Base-by-base conservation (phyloP, 2,797 vertebrate genomes). In the Agapornis canus region DNA sequence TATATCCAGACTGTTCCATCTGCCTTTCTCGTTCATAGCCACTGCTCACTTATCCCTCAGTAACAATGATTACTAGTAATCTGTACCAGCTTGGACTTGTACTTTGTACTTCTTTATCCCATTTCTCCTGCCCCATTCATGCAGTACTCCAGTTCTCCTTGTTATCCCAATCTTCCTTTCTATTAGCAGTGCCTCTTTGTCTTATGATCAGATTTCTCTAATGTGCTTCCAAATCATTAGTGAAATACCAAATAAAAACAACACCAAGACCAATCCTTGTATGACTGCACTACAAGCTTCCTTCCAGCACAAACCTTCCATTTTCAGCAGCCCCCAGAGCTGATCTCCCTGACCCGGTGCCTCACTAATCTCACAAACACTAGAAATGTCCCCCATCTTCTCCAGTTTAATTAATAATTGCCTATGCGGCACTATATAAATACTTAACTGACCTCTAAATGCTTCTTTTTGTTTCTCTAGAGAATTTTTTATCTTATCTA, bases 341-440 rank as follows among this genome's bases (percentile, higher is more conserved):
- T 63, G 68, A 75, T 82, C 11, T 80, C 68, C 51, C 71, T 71
- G 43, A 66, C 11, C 5, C 27, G 1, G 3, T 63, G 13, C 32
- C 51, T 87, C 75, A 23, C 59, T 19, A 78, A 72, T 39, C 10
- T 90, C 71, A 75, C 43, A 51, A 89, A 63, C 10, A 35, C 59
- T 32, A 18, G 19, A 4, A 75, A 76, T 51, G n/a, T 66, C 76
- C 42, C 35, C n/a, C 18, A 26, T 83, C 39, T 86, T 79, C 47
- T 82, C 75, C 68, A 60, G 31, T 57, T 71, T 47, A 88, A 93
- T 68, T 68, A 83, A 60, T 90, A 42, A 83, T 84, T 88, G 86
- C 63, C 54, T 42, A 17, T 61, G 49, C 0, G 3, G 47, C 54
- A 37, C 37, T 65, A 1, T n/a, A 72, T 78, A 78, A 86, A 68